These are phyloP conservation scores for Prionace glauca DNA, from an alignment of 2,797 vertebrate genomes.

Conservation along the genomic window DNA sequence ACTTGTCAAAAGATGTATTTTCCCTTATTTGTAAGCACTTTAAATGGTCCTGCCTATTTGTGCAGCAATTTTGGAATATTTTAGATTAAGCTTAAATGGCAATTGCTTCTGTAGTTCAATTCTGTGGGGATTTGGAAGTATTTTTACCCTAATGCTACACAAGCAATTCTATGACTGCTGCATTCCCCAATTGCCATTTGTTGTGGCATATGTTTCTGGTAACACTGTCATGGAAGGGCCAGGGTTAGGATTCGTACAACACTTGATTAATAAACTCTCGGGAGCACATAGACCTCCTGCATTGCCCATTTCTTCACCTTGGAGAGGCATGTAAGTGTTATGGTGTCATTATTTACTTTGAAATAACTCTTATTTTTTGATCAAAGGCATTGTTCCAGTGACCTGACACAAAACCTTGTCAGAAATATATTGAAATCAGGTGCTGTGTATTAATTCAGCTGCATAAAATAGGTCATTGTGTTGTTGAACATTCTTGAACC, in stretches of 20 bases:
- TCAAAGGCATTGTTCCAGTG: background rate
- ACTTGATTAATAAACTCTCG: background rate
- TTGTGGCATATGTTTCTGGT: background rate
- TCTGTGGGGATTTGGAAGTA: background rate
- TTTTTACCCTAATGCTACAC: background rate
- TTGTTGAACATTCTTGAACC: constrained; percentile 5
- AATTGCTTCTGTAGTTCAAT: background rate
- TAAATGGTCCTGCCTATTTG: background rate
- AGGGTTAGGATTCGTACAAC: background rate
- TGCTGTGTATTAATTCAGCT: constrained; percentile 12
- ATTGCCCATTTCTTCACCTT: background rate
- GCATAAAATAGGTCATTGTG: constrained; percentile 4
- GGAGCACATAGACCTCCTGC: background rate
- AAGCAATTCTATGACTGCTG: background rate
- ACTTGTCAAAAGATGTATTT: background rate
- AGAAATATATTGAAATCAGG: constrained; percentile 29
- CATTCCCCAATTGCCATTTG: too few relatives aligned
- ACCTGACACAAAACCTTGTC: background rate
- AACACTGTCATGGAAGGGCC: background rate
- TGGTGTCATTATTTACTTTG: background rate
- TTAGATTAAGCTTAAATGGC: background rate
- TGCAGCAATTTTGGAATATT: background rate
- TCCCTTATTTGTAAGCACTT: background rate
- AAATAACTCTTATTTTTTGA: constrained; percentile 1
- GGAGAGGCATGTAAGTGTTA: background rate